Evolutionary conservation across 64 coral and sea anemone genomes (phyloP), one percentile per base, ranked within the genome.

Genomic region (Orbicella faveolata): DNA sequence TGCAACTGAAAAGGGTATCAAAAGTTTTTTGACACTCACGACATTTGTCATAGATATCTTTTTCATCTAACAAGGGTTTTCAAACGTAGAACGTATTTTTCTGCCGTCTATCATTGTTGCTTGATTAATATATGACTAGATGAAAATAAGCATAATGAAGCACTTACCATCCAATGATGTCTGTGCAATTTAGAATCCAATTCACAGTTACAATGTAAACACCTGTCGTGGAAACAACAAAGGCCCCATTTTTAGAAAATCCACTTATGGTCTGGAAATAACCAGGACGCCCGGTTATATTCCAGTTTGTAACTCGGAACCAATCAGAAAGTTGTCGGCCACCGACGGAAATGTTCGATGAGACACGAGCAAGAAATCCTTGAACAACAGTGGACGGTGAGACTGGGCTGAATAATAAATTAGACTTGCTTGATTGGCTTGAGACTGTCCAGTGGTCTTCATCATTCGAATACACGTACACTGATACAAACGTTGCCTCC

Each of bases 401-500:
- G 36, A 73, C 78, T 83, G 86, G 77, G 34, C 48, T 34, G 34
- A 93, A 39, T 9, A 63, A 66, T 64, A 93, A 63, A 73, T n/a
- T 93, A 19, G 92, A 93, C 81, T 82, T 94, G 62, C 93, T 94
- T 18, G 93, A 94, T 51, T 68, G 63, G 20, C 93, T 90, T 3
- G 88, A 94, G 34, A 94, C 63, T 13, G 51, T 63, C 93, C 93
- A 94, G 69, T 34, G 86, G 76, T 63, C 61, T n/a, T 33, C 25
- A 55, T 79, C 88, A 23, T 90, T 52, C 61, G 93, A 94, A 59
- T 90, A 90, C 6, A 84, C 93, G 33, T 77, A 55, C 51, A 94
- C 81, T 34, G 93, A 94, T 25, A 87, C 88, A 55, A 84, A 90
- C 3, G 92, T 94, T 21, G 75, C 81, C 2, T 64, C 75, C 16